Percentiles rank a stretch among this genome's conserved stretches.
Conservation (phyloP, 2,888 invertebrate genomes). For the Brachyptera risi region DNA sequence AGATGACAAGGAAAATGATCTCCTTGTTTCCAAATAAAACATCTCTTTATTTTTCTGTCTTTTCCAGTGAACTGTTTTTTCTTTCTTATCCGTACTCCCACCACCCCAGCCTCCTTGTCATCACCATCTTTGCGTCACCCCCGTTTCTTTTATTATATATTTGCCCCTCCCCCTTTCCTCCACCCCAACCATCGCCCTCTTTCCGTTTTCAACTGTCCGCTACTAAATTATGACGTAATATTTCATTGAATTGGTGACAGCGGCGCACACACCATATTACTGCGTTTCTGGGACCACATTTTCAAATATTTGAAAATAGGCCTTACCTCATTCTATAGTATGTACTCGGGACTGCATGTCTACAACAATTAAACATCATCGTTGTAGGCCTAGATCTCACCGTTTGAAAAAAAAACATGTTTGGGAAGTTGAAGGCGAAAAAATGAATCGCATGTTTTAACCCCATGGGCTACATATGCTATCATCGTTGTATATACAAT, state of each 20-base stretch:
- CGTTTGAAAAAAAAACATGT: too few species aligned
- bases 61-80: slow-evolving; percentile 3
- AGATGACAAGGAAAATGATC: neutral
- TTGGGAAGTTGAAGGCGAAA: too few species aligned
- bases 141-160: slow-evolving; percentile 22
- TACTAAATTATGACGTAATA: slow-evolving; percentile 33
- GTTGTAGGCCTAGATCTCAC: too few species aligned
- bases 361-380: too few species aligned
- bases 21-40: neutral
- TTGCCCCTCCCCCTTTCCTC: slow-evolving; percentile 19
- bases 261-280: slow-evolving; percentile 16
- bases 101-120: slow-evolving; percentile 12
- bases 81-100: neutral
- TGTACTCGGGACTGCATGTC: too few species aligned
- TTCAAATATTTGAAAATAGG: slow-evolving; percentile 1
- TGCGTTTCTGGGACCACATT: slow-evolving; percentile 2
- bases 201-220: slow-evolving; percentile 26
- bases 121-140: slow-evolving; percentile 25
- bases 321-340: too few species aligned
- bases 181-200: slow-evolving; percentile 19
- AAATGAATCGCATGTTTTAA: too few species aligned
- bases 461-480: too few species aligned
- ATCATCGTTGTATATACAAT: too few species aligned
- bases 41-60: neutral
- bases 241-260: slow-evolving; percentile 31